Evolutionary conservation across 64 coral and sea anemone genomes (phyloP).

Genomic region (Stylophora pistillata): DNA sequence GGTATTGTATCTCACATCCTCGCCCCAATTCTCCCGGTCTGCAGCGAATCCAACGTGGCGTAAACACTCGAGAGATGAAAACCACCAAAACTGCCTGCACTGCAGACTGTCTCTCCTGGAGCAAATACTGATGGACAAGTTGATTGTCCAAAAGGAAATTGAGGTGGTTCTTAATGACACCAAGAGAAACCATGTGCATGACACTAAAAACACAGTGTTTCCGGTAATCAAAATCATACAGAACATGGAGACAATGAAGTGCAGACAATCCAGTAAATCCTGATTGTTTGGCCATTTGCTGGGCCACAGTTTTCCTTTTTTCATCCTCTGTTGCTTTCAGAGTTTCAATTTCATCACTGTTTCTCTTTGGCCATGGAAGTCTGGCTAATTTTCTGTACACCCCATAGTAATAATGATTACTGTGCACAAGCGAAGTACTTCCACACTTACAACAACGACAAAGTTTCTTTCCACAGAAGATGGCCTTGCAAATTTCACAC

Average conservation of each 20-base stretch:
- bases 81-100: too few species aligned
- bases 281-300: conserved; percentile 58
- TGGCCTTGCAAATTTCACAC: conserved; percentile 49
- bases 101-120: conserved; percentile 39
- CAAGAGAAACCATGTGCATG: conserved; percentile 32
- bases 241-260: conserved; percentile 44
- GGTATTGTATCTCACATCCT: too few species aligned
- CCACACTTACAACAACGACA: conserved; percentile 57
- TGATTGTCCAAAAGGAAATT: conserved; percentile 43
- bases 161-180: conserved; percentile 49
- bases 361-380: conserved; percentile 54
- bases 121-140: conserved; percentile 4
- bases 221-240: conserved; percentile 68
- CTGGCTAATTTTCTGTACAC: conserved; percentile 24
- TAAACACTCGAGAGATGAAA: too few species aligned
- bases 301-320: conserved; percentile 50
- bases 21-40: too few species aligned
- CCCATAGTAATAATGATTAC: conserved; percentile 67
- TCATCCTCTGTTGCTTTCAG: conserved; percentile 37
- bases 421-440: neutral
- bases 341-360: conserved; percentile 33
- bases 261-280: conserved; percentile 70
- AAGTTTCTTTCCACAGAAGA: conserved; percentile 57
- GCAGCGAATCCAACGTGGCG: too few species aligned
- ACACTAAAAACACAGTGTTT: conserved; percentile 48